Conservation (phyloP, 2,888 invertebrate species). For the Blastobasis lacticolella region DNA sequence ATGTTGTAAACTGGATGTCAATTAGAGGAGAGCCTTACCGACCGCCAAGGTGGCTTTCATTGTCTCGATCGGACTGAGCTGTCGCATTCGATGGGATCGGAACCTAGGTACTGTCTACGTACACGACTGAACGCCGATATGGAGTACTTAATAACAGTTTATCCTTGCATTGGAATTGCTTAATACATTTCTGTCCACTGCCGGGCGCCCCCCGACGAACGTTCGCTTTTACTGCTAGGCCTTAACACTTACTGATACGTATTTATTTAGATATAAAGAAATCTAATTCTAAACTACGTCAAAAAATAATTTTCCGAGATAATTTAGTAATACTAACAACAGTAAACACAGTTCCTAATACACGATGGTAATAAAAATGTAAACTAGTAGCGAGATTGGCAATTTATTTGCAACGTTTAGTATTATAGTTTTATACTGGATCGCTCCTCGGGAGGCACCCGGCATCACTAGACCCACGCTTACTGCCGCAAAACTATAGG, state of each 20-base stretch:
- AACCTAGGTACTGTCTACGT: conserved; percentile 21
- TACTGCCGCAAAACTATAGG: conserved; percentile 20
- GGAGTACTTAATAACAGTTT: conserved; percentile 34
- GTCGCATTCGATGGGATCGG: conserved; percentile 42
- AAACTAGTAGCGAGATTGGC: conserved; percentile 44
- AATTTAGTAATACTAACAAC: conserved; percentile 33
- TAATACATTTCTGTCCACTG: conserved; percentile 37
- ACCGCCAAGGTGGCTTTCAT: conserved; percentile 47
- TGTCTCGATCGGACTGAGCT: conserved; percentile 30
- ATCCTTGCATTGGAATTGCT: conserved; percentile 53
- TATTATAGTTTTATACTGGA: conserved; percentile 32
- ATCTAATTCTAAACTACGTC: conserved; percentile 26
- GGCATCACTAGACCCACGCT: conserved; percentile 20
- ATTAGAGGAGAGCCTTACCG: conserved; percentile 61
- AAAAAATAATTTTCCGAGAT: conserved; percentile 38
- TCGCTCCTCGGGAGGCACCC: conserved; percentile 37
- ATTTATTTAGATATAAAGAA: conserved; percentile 21
- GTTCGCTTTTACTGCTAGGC: conserved; percentile 27
- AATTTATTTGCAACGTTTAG: conserved; percentile 43
- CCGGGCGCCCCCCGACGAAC: conserved; percentile 42
- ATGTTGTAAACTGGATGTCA: conserved; percentile 52
- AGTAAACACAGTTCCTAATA: conserved; percentile 67
- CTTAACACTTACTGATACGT: conserved; percentile 17
- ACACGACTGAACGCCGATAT: conserved; percentile 38
- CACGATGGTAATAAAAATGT: conserved; percentile 42